Base-by-base conservation (phyloP, 2,888 invertebrate genomes). In the Acrobasis repandana region DNA sequence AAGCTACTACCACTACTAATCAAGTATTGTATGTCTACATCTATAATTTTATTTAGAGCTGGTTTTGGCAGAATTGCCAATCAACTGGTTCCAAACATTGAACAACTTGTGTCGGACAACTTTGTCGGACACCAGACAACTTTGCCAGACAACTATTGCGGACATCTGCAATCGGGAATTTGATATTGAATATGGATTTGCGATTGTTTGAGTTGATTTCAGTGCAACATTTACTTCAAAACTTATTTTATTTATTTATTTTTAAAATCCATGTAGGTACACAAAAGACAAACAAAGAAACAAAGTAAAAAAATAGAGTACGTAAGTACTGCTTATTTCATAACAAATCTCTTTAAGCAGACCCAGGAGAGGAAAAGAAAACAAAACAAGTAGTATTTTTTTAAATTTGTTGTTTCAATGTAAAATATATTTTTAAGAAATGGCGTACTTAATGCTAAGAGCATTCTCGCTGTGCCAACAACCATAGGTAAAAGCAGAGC, bases 71-170 rank as follows among this genome's bases (percentile, higher is more conserved):
- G 36, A 52, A 52, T 52, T 36, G 52, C 34, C 52, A 52, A 52
- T 52, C 36, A 52, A 52, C 34, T 52, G 34, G 52, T 10, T 34
- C 52, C 52, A 52, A 52, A 36, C 52, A 52, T 50, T 50, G 50
- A 14, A 28, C 28, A 28, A 28, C 28, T 28, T 28, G 28, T 28
- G 28, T 2, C 28, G 33, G 50, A 50, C 50, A 50, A 50, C 50
- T 50, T 15, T 9, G n/a, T 15, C 51, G 36, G 52, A 52, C 52
- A 33, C 20, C 49, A 9, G n/a, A 9, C 11, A 52, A 52, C 36
- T 52, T 52, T 36, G 36, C 36, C 5, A 34, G 51, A n/a, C 51
- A 36, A 52, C 52, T 43, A 43, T n/a, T 38, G 38, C 38, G 14
- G 43, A 43, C 43, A 14, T 34, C 28, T 51, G 34, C 16, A 16